Evolutionary conservation across 2,797 vertebrate genomes (phyloP).

Genomic region (Alosa sapidissima): DNA sequence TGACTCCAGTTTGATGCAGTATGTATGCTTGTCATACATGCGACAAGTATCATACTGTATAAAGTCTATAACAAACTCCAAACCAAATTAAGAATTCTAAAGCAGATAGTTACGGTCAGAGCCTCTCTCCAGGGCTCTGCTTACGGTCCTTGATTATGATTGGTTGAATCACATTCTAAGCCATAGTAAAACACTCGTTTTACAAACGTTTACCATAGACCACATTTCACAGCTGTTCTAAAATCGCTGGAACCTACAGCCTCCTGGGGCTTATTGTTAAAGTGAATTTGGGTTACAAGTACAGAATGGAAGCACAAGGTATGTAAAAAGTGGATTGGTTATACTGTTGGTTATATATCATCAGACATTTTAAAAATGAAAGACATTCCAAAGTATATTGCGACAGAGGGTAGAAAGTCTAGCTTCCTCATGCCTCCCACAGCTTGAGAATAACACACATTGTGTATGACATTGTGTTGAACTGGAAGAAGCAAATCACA

Average conservation of each 20-base stretch:
- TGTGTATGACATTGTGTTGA: background rate
- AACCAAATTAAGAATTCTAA: background rate
- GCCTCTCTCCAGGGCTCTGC: too few species aligned
- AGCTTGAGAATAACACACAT: background rate
- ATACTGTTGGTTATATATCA: background rate
- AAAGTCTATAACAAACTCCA: background rate
- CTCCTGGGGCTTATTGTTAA: too few species aligned
- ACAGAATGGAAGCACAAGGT: background rate
- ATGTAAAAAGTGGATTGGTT: background rate
- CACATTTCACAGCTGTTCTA: too few species aligned
- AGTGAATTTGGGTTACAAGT: background rate
- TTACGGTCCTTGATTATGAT: too few species aligned
- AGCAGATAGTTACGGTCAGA: too few species aligned
- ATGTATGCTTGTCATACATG: background rate
- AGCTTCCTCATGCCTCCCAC: background rate
- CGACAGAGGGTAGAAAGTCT: background rate
- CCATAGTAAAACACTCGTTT: too few species aligned
- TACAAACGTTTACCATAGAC: too few species aligned
- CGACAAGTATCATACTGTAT: background rate
- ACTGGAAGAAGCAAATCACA: background rate
- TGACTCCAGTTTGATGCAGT: background rate
- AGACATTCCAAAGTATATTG: slow-evolving; percentile 30
- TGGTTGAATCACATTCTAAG: too few species aligned
- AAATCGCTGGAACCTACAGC: too few species aligned
- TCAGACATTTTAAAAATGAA: slow-evolving; percentile 33